A percentile compares a stretch with the other conserved stretches of the same genome.
Conservation (phyloP, 1,140 invertebrate genomes). For the Magallana gigas region DNA sequence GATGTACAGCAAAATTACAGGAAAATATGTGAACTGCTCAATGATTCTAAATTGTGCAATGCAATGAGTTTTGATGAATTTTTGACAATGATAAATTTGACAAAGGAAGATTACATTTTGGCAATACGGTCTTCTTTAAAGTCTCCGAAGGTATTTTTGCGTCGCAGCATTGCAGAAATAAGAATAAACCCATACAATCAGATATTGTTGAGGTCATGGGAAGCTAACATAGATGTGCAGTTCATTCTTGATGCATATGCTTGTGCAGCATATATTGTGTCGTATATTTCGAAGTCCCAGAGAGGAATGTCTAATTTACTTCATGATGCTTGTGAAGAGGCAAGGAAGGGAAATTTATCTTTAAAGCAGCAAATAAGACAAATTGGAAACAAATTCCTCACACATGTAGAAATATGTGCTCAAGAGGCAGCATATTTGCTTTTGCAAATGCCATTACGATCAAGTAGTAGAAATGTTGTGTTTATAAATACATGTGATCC, state of each 20-base stretch:
- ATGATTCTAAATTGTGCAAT: background rate
- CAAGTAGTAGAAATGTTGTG: constrained; percentile 44
- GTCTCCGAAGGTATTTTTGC: constrained; percentile 34
- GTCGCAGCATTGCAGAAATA: constrained; percentile 28
- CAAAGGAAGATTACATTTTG: background rate
- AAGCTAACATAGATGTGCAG: constrained; percentile 54
- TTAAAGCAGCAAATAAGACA: constrained; percentile 60
- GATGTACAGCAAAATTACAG: background rate
- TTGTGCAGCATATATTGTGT: constrained; percentile 57
- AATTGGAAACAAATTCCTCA: constrained; percentile 52
- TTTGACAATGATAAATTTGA: constrained; percentile 7
- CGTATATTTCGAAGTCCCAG: constrained; percentile 61
- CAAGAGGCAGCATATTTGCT: constrained; percentile 54
- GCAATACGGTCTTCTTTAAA: constrained; percentile 25
- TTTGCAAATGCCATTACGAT: constrained; percentile 57
- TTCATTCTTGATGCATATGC: constrained; percentile 57
- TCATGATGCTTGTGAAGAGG: constrained; percentile 59
- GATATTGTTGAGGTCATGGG: constrained; percentile 39
- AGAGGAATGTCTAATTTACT: constrained; percentile 60
- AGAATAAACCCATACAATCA: constrained; percentile 47
- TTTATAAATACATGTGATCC: constrained; percentile 59
- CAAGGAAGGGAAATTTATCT: constrained; percentile 54
- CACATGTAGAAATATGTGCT: constrained; percentile 37
- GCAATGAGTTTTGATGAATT: background rate
- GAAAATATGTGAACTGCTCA: background rate